Base-by-base conservation (phyloP, 2,888 invertebrate genomes). In the Clanis bilineata region DNA sequence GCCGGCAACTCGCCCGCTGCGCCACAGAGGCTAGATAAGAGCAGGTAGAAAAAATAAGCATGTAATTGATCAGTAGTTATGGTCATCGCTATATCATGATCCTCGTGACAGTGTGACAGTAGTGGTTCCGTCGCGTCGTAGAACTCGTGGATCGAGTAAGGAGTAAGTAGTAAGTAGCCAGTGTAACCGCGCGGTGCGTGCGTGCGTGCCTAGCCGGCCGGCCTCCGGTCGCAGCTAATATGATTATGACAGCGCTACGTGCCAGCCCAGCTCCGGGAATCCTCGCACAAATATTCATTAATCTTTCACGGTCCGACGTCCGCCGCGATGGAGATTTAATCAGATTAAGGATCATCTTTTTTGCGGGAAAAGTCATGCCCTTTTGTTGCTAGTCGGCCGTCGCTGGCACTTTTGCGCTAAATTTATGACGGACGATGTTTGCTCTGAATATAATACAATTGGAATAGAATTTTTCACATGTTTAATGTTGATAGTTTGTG, bases 321-420 rank as follows among this genome's bases (percentile, higher is more conserved):
- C 85, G 85, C 89, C 82, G 83, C 90, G 90, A 92, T 92, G 92
- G 92, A 90, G 91, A 91, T 92, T 92, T 92, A 92, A 92, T 91
- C 91, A 90, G 92, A 91, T 92, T 92, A 92, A 90, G 92, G 92
- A 90, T 92, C 91, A 91, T 91, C 90, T 91, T 92, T 85, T 92
- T 91, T 88, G 88, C 86, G 86, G 87, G 85, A 88, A 88, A 90
- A 90, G 88, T 90, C 90, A 83, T 89, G 90, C 84, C 88, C 90
- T 84, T 90, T 90, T 90, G 90, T 91, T 90, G 88, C 87, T 86
- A 81, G 82, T 85, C 87, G 84, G 82, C 86, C 86, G 86, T 83
- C 85, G 83, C 85, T 85, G 84, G 85, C 89, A 89, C 89, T 90
- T 88, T 89, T 88, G 86, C 85, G 87, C 80, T 83, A 83, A 89